These are phyloP conservation scores for Cyprinella venusta DNA, from an alignment of 2,797 vertebrate genomes.

Conservation along the genomic window DNA sequence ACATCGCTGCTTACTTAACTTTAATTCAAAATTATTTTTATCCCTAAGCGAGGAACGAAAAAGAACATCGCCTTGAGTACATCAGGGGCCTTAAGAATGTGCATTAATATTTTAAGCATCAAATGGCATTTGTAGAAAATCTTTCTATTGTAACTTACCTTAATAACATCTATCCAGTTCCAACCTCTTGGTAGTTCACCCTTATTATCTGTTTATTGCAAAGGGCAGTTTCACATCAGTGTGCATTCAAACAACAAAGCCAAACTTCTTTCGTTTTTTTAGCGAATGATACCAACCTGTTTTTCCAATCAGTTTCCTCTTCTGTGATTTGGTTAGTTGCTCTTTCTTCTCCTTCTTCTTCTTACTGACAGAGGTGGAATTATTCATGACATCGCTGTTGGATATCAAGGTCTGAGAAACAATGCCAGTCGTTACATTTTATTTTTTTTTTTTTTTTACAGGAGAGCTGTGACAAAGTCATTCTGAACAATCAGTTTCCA, in stretches of 20 bases:
- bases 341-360: slow-evolving; percentile 97
- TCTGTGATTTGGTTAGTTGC: slow-evolving; percentile 96
- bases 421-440: neutral
- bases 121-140: neutral
- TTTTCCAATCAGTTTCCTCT: slow-evolving; percentile 89
- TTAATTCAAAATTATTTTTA: neutral
- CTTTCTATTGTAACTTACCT: slow-evolving; percentile 76
- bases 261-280: neutral
- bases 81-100: neutral
- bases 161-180: slow-evolving; percentile 98
- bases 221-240: slow-evolving; percentile 16
- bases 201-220: slow-evolving; percentile 83
- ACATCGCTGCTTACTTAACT: neutral
- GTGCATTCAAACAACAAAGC: neutral
- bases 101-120: neutral
- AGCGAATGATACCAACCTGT: slow-evolving; percentile 79
- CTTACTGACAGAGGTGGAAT: slow-evolving; percentile 74
- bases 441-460: neutral
- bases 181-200: slow-evolving; percentile 96
- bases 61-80: neutral
- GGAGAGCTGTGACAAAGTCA: neutral
- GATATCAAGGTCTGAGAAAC: slow-evolving; percentile 77
- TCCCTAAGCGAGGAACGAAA: neutral
- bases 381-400: slow-evolving; percentile 74
- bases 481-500: slow-evolving; percentile 8